A percentile compares a stretch with the other conserved stretches of the same genome.
Conservation (phyloP, 2,113 vertebrate species). For the Garra rufa region DNA sequence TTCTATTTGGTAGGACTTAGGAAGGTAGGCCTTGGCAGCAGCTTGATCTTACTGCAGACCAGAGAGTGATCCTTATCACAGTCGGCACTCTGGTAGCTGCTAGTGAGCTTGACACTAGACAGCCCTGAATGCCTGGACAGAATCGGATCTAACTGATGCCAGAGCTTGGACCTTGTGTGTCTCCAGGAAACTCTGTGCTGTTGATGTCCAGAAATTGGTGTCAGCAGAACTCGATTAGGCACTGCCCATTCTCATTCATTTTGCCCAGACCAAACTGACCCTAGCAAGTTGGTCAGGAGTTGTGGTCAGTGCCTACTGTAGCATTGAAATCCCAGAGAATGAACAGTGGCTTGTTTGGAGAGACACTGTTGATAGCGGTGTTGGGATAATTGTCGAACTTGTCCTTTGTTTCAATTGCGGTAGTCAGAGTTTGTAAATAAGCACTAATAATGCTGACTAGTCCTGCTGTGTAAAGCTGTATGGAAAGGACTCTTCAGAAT, state of each 20-base stretch:
- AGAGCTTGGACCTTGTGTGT: constrained; percentile 5
- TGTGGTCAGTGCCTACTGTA: neutral
- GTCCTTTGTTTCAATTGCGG: neutral
- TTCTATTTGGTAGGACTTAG: neutral
- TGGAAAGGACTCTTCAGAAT: too few species aligned
- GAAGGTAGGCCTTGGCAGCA: too few species aligned
- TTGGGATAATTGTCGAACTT: neutral
- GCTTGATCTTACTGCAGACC: neutral
- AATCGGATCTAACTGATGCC: neutral
- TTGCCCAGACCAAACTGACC: neutral
- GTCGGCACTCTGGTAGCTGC: neutral
- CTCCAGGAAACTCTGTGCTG: neutral
- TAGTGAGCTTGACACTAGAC: neutral
- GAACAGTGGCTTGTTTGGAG: neutral
- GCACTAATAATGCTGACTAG: too few species aligned
- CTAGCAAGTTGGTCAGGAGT: neutral
- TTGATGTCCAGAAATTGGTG: neutral
- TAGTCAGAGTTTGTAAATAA: too few species aligned
- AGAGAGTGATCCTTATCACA: constrained; percentile 3
- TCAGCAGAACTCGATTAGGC: neutral
- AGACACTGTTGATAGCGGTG: neutral
- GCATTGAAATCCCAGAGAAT: neutral
- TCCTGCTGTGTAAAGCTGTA: too few species aligned
- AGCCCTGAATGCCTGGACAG: neutral
- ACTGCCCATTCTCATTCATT: constrained; percentile 10